A percentile compares a stretch with the other conserved stretches of the same genome.
phyloP scores from a whole-genome alignment of 2,113 vertebrate species.

The Phaethornis superciliosus region DNA sequence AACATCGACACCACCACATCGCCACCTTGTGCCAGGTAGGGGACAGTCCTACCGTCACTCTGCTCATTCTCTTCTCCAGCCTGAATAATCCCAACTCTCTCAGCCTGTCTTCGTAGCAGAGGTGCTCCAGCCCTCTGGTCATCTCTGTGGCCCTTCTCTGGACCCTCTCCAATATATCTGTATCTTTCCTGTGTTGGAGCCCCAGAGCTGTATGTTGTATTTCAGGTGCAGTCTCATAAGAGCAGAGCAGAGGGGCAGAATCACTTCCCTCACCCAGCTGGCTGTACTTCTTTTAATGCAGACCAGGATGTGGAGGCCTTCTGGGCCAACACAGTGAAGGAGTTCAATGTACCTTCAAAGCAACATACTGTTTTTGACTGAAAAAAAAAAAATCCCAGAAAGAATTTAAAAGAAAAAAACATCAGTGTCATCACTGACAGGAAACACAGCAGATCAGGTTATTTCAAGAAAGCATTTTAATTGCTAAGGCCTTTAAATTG shows the following conservation, averaged over 20 bases:
- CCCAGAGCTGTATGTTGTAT: no score
- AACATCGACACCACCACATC: constrained; percentile 82
- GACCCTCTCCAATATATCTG: no score
- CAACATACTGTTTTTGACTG: background rate
- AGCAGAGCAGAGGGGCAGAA: no score
- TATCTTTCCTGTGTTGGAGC: no score
- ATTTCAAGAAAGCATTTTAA: background rate
- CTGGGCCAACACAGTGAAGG: background rate
- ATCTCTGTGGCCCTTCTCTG: no score
- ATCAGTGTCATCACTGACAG: background rate
- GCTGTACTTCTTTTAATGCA: no score
- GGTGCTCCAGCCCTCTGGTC: no score
- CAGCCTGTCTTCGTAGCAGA: no score
- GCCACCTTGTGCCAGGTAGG: constrained; percentile 87
- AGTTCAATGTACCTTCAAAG: background rate
- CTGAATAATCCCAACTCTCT: no score
- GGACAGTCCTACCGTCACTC: background rate
- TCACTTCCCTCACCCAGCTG: no score
- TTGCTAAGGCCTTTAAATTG: background rate
- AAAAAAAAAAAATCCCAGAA: background rate
- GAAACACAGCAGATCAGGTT: background rate
- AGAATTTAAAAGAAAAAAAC: background rate
- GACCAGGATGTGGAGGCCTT: no score
- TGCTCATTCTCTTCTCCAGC: background rate
- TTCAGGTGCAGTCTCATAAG: no score